Percentiles rank a stretch among this genome's conserved stretches.
These are phyloP conservation scores for Buphagus erythrorhynchus DNA, from an alignment of 2,797 vertebrate genomes.

Conservation along the genomic window DNA sequence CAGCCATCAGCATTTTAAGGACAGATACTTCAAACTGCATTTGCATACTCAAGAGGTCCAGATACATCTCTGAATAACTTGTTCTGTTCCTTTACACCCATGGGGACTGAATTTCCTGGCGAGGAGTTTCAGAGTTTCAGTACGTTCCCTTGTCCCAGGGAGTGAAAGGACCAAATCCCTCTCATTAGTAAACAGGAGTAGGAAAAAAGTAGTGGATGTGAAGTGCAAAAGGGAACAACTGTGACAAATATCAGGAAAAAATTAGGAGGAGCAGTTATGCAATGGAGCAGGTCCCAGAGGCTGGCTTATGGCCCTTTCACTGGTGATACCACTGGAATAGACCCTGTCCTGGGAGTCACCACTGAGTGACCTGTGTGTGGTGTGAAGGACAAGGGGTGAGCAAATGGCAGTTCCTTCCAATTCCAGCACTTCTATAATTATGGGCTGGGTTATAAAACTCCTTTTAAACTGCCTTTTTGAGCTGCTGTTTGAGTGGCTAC, in stretches of 20 bases:
- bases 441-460: neutral
- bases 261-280: neutral
- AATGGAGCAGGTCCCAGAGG: neutral
- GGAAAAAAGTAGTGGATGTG: neutral
- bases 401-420: neutral
- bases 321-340: neutral
- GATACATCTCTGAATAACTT: neutral
- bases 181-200: neutral
- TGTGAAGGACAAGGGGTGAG: neutral
- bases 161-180: neutral
- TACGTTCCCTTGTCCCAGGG: neutral
- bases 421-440: neutral
- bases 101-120: neutral
- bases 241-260: neutral
- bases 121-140: neutral
- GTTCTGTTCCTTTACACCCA: neutral
- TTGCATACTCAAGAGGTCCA: neutral
- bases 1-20: neutral
- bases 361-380: neutral
- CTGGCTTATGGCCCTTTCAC: neutral
- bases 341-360: neutral
- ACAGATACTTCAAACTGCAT: neutral
- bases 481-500: neutral
- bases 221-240: neutral
- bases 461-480: neutral